Conservation (phyloP, 2,888 invertebrate genomes). For the Parnassius orleans region DNA sequence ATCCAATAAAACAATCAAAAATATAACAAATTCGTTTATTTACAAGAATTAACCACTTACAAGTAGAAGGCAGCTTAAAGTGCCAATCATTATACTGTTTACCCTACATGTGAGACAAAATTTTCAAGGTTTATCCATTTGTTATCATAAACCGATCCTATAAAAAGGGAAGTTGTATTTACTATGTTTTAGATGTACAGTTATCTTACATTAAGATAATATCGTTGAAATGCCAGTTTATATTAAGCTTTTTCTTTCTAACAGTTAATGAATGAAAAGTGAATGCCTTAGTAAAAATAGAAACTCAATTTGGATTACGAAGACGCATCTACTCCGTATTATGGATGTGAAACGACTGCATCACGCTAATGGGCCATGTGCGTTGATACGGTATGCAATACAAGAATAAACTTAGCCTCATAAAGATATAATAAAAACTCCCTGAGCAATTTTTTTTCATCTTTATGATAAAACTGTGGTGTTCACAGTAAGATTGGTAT, state of each 20-base stretch:
- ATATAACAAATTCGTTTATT: no score
- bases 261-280: constrained; percentile 25
- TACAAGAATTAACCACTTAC: no score
- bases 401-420: constrained; percentile 3
- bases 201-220: no score
- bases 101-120: neutral
- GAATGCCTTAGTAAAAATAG: constrained; percentile 22
- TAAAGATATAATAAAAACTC: constrained; percentile 16
- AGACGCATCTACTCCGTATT: constrained; percentile 14
- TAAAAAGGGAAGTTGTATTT: no score
- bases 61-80: no score
- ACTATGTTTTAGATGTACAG: no score
- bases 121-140: neutral
- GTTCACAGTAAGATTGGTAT: constrained; percentile 49
- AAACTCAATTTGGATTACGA: constrained; percentile 18
- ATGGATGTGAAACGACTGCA: constrained; percentile 21
- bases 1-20: no score
- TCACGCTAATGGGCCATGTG: constrained; percentile 40
- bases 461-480: constrained; percentile 55
- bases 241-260: constrained; percentile 20
- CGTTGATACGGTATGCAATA: constrained; percentile 25
- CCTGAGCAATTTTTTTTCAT: constrained; percentile 33
- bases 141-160: no score
- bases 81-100: no score
- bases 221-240: neutral